Evolutionary conservation across 2,797 vertebrate genomes (phyloP).

Genomic region (Falco biarmicus): DNA sequence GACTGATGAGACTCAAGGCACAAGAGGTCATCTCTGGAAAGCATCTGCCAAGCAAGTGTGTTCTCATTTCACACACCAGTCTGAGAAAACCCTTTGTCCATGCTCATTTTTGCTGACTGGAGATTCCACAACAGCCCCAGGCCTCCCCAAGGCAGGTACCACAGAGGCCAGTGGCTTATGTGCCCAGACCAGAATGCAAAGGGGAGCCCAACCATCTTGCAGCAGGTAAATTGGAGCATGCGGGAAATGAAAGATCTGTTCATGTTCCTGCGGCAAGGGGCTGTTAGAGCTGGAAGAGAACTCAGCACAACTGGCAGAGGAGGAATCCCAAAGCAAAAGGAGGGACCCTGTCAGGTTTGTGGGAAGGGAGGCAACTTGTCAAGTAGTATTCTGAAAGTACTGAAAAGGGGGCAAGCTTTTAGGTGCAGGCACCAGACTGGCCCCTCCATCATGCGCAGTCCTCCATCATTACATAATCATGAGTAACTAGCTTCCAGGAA

Average conservation of each 20-base stretch:
- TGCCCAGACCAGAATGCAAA: background rate
- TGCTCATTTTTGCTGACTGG: background rate
- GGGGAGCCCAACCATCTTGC: background rate
- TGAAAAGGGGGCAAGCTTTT: background rate
- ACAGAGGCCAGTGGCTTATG: background rate
- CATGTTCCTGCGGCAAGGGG: background rate
- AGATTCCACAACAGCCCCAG: background rate
- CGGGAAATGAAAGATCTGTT: background rate
- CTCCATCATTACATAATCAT: background rate
- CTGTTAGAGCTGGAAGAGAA: background rate
- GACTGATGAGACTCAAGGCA: background rate
- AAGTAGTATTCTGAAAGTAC: background rate
- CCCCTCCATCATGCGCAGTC: background rate
- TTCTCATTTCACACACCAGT: background rate
- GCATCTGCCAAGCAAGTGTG: background rate
- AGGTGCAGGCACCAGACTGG: background rate
- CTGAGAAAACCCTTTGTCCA: background rate
- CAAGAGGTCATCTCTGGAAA: background rate
- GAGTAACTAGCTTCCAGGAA: background rate
- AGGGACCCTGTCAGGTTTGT: background rate
- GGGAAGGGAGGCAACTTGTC: background rate
- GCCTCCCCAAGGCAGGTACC: background rate
- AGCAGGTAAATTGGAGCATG: background rate
- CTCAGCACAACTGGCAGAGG: background rate
- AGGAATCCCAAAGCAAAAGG: background rate